phyloP scores from a whole-genome alignment of 1,140 invertebrate genomes.

The Metopolophium dirhodum region DNA sequence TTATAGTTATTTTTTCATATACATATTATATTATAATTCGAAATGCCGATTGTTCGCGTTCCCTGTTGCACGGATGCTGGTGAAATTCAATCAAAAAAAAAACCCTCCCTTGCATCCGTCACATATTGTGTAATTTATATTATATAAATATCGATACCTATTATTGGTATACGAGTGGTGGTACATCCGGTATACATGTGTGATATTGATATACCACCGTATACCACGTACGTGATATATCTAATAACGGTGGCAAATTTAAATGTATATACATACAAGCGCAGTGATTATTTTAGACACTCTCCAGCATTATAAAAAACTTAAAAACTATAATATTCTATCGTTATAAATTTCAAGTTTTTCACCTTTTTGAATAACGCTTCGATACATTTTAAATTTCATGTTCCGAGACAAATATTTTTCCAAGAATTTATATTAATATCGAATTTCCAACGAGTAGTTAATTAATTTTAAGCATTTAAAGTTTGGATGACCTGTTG shows the following conservation, averaged over 20 bases:
- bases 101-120: not conserved
- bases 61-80: not conserved
- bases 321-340: not conserved
- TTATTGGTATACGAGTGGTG: not conserved
- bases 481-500: no score
- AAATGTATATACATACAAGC: not conserved
- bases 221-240: not conserved
- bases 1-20: not conserved
- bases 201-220: not conserved
- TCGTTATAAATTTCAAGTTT: not conserved
- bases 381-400: not conserved
- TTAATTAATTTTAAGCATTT: no score
- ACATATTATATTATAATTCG: not conserved
- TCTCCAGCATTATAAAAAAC: not conserved
- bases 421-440: no score
- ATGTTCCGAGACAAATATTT: no score
- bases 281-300: not conserved
- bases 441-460: no score
- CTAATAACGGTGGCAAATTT: not conserved
- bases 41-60: not conserved
- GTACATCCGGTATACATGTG: not conserved
- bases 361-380: not conserved
- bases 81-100: constrained; percentile 2
- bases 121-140: not conserved
- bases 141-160: constrained; percentile 3